Conservation (phyloP, 2,888 invertebrate genomes). For the Abrostola triplasia region DNA sequence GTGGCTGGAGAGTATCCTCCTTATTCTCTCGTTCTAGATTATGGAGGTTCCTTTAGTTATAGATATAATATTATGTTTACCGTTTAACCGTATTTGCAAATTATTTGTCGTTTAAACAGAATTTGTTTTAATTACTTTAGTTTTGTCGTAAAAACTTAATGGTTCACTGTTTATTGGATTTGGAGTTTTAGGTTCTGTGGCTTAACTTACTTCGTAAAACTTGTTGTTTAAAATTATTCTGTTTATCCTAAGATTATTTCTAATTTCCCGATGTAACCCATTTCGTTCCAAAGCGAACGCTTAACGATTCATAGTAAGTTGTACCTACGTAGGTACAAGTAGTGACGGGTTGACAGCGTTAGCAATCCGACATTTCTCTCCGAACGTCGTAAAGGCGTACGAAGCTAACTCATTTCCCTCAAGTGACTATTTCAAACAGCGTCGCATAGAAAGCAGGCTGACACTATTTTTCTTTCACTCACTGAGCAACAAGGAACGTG, state of each 20-base stretch:
- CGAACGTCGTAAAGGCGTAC: slow-evolving; percentile 3
- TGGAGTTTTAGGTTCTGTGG: too few relatives aligned
- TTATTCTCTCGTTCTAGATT: slow-evolving; percentile 39
- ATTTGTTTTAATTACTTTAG: too few relatives aligned
- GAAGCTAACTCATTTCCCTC: slow-evolving; percentile 34
- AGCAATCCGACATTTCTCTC: background rate
- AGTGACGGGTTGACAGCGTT: background rate
- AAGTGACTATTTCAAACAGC: slow-evolving; percentile 20
- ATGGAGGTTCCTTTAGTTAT: background rate
- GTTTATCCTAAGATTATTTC: too few relatives aligned
- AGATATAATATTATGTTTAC: background rate
- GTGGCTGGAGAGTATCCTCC: slow-evolving; percentile 37
- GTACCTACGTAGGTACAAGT: background rate
- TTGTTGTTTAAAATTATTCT: too few relatives aligned
- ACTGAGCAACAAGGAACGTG: slow-evolving; percentile 15
- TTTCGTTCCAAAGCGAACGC: background rate
- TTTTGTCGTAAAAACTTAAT: too few relatives aligned
- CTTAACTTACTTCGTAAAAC: too few relatives aligned
- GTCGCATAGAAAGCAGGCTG: slow-evolving; percentile 22
- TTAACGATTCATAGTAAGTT: background rate
- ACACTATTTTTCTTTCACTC: slow-evolving; percentile 33
- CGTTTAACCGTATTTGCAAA: background rate
- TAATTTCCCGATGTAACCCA: background rate
- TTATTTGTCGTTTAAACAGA: background rate
- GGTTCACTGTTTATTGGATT: too few relatives aligned